Conservation (phyloP, 2,888 invertebrate species). For the Mystacides longicornis region DNA sequence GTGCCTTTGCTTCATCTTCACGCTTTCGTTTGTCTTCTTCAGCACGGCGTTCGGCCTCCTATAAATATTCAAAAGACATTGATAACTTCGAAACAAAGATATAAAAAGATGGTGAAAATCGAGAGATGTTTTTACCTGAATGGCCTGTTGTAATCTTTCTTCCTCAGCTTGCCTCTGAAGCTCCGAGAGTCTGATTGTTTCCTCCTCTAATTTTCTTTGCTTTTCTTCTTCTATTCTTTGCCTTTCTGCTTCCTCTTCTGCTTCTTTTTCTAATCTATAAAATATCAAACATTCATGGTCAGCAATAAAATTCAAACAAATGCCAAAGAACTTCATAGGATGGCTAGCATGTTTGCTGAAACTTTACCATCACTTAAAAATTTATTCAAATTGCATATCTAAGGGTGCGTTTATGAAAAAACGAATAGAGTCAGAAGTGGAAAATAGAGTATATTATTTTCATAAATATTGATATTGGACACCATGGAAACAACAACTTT, state of each 20-base stretch:
- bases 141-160: constrained; percentile 76
- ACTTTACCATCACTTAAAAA: too few relatives aligned
- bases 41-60: constrained; percentile 69
- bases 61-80: constrained; percentile 24
- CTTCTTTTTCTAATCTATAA: constrained; percentile 51
- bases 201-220: constrained; percentile 72
- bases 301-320: too few relatives aligned
- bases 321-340: too few relatives aligned
- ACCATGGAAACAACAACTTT: too few relatives aligned
- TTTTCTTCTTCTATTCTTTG: constrained; percentile 79
- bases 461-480: too few relatives aligned
- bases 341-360: too few relatives aligned
- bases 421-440: too few relatives aligned
- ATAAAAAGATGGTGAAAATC: neutral
- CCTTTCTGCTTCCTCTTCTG: constrained; percentile 64
- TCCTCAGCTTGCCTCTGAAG: constrained; percentile 78
- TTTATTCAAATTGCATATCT: too few relatives aligned
- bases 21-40: constrained; percentile 68
- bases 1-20: constrained; percentile 56
- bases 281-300: too few relatives aligned
- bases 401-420: too few relatives aligned
- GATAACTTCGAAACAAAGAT: neutral
- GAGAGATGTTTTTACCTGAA: constrained; percentile 48
- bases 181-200: constrained; percentile 68
- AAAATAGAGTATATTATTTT: too few relatives aligned